phyloP scores from a whole-genome alignment of 2,888 invertebrate species.

The Crocallis elinguaria region DNA sequence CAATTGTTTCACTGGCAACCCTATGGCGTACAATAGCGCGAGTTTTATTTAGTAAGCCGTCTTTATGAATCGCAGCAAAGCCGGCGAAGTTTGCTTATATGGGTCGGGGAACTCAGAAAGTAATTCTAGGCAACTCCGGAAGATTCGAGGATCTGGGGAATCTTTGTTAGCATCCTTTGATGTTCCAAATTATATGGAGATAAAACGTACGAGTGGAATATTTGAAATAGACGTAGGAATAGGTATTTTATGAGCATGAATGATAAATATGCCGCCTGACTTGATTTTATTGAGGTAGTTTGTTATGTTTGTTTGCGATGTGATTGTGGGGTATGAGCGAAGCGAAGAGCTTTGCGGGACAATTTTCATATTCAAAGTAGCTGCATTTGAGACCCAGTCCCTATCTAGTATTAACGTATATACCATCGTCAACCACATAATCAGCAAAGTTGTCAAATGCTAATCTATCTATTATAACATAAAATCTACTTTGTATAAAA shows the following conservation, averaged over 20 bases:
- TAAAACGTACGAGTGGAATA: background rate
- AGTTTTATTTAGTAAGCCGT: slow-evolving; percentile 55
- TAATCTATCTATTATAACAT: too few relatives aligned
- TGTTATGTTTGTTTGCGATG: too few relatives aligned
- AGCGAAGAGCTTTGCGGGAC: too few relatives aligned
- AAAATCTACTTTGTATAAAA: too few relatives aligned
- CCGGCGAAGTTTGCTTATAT: slow-evolving; percentile 46
- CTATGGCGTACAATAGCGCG: slow-evolving; percentile 40
- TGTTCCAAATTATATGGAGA: slow-evolving; percentile 4
- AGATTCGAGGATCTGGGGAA: slow-evolving; percentile 36
- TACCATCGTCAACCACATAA: too few relatives aligned
- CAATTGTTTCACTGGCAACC: slow-evolving; percentile 34
- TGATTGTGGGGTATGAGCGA: too few relatives aligned
- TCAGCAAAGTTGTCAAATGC: too few relatives aligned
- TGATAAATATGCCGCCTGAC: too few relatives aligned
- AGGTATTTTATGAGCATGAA: background rate
- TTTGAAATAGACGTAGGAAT: background rate
- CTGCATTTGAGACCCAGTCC: too few relatives aligned
- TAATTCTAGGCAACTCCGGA: slow-evolving; percentile 39
- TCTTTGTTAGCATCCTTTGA: slow-evolving; percentile 33
- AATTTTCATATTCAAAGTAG: too few relatives aligned
- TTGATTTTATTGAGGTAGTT: too few relatives aligned
- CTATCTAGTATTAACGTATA: too few relatives aligned
- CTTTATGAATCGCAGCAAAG: slow-evolving; percentile 51
- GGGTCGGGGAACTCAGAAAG: slow-evolving; percentile 44